Base-by-base conservation (phyloP, 2,888 invertebrate species). In the Drosophila testacea region DNA sequence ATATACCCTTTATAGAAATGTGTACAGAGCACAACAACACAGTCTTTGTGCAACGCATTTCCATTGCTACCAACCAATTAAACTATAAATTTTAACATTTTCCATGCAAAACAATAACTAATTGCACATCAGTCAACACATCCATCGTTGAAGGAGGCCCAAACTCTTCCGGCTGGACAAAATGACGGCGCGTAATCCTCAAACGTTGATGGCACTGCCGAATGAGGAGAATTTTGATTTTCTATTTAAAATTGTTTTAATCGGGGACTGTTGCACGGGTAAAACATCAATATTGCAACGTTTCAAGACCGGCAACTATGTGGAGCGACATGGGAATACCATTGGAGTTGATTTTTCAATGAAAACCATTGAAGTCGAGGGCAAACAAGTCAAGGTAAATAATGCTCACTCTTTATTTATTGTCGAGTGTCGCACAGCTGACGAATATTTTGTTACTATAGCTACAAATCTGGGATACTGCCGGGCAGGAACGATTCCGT, bases 281-380 rank as follows among this genome's bases (percentile, higher is more conserved):
- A 98, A 98, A 94, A 98, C 98, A 72, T 98, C 96, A 95, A 97
- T 99, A 80, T 98, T 99, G 68, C 98, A 98, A 93, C 95, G 98
- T 83, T 97, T 99, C 93, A 98, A 98, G 93, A 97, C 98, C 71
- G 99, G 98, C 69, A 98, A 97, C 85, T 99, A 97, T 91, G 96
- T 98, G 79, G 98, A 99, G 93, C 94, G 97, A 80, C 98, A 98
- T 93, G 98, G 98, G 67, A 98, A 97, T 92, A 99, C 99, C 51
- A 99, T 99, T 91, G 98, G 98, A 75, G 98, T 99, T 63, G 98
- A 99, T 93, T 99, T 99, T 94, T 98, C 98, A 71, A 99, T 98
- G 98, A 98, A 98, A 95, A 98, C 98, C 59, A 95, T 99, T 42
- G 94, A 96, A 80, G 96, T 98, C 51, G 98, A 98, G 92, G 97